These are phyloP conservation scores for Aleiodes leptofemur DNA, from an alignment of 2,888 invertebrate species.

Conservation along the genomic window DNA sequence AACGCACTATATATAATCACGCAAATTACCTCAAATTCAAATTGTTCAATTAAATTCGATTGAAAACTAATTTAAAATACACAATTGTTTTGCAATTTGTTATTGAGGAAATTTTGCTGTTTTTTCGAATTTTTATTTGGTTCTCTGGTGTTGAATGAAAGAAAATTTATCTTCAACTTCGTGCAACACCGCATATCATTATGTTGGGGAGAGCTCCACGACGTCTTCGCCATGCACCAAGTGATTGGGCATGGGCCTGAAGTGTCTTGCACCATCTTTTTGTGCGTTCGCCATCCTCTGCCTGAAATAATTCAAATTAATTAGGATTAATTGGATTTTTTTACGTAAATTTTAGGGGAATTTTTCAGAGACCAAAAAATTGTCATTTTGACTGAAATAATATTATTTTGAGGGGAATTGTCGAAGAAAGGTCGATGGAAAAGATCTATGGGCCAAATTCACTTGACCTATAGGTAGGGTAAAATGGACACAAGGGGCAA, in stretches of 20 bases:
- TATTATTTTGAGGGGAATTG: too few species aligned
- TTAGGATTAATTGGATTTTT: not conserved
- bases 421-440: too few species aligned
- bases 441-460: too few species aligned
- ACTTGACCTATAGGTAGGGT: too few species aligned
- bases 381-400: too few species aligned
- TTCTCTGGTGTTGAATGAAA: slow-evolving; percentile 44
- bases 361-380: too few species aligned
- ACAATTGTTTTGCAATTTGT: slow-evolving; percentile 10
- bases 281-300: slow-evolving; percentile 90
- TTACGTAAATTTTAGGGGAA: not conserved
- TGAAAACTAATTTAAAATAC: not conserved
- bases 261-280: slow-evolving; percentile 93
- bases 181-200: slow-evolving; percentile 88
- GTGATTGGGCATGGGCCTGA: slow-evolving; percentile 93
- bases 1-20: slow-evolving; percentile 62
- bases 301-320: slow-evolving; percentile 78
- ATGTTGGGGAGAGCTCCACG: slow-evolving; percentile 97
- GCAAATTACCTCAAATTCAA: not conserved
- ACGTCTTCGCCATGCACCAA: slow-evolving; percentile 94
- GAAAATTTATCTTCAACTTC: slow-evolving; percentile 61
- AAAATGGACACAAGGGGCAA: too few species aligned
- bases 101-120: slow-evolving; percentile 13
- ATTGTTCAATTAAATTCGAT: slow-evolving; percentile 4
- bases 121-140: slow-evolving; percentile 56